A percentile compares a stretch with the other conserved stretches of the same genome.
Conservation (phyloP, 2,888 invertebrate species). For the Cheilosia pagana region DNA sequence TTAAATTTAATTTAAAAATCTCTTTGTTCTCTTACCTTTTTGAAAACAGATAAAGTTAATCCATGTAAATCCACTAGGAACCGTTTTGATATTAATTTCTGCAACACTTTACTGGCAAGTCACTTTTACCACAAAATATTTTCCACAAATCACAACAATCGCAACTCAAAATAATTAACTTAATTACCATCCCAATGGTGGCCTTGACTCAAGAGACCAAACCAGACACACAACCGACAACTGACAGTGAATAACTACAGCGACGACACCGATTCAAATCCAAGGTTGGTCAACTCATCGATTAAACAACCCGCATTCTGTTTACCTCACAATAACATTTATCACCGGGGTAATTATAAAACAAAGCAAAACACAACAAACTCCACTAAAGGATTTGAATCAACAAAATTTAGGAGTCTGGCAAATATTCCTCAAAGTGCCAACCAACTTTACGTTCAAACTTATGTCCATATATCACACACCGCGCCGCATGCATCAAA, state of each 20-base stretch:
- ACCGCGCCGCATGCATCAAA: slow-evolving; percentile 21
- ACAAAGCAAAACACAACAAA: slow-evolving; percentile 29
- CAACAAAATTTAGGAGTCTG: slow-evolving; percentile 49
- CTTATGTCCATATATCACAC: slow-evolving; percentile 39
- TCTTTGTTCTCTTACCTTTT: slow-evolving; percentile 20
- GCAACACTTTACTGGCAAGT: background rate
- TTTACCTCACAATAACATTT: slow-evolving; percentile 66
- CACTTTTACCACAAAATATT: background rate
- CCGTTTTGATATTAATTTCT: background rate
- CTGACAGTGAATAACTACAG: slow-evolving; percentile 34
- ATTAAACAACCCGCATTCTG: slow-evolving; percentile 66
- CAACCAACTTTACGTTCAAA: slow-evolving; percentile 21
- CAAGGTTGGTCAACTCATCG: slow-evolving; percentile 73
- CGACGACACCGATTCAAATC: slow-evolving; percentile 41
- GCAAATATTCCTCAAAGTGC: slow-evolving; percentile 40
- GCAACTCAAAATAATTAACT: slow-evolving; percentile 6
- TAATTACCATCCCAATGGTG: slow-evolving; percentile 36
- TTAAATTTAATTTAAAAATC: no score
- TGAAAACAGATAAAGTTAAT: slow-evolving; percentile 8
- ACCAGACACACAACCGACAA: slow-evolving; percentile 46
- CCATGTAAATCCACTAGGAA: slow-evolving; percentile 22
- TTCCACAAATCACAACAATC: slow-evolving; percentile 11
- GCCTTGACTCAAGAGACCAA: slow-evolving; percentile 59
- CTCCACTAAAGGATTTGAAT: slow-evolving; percentile 4
- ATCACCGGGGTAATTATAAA: slow-evolving; percentile 52